Evolutionary conservation across 2,888 invertebrate genomes (phyloP).

Genomic region (Molorchus minor): DNA sequence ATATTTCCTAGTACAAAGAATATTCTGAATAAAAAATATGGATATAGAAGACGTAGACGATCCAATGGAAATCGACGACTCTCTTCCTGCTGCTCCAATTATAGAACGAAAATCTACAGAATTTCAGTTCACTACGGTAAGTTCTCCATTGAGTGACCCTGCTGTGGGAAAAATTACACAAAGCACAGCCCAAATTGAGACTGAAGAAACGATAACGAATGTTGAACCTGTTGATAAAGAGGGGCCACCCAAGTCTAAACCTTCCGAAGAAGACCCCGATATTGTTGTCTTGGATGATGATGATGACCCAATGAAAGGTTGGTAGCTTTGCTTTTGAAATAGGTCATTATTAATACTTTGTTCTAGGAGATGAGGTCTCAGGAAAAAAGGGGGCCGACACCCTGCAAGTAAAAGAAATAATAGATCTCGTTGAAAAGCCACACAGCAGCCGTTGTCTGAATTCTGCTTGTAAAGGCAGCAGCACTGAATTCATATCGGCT

Average conservation of each 20-base stretch:
- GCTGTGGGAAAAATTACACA: no score
- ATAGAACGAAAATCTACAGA: slow-evolving; percentile 49
- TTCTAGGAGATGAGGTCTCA: neutral
- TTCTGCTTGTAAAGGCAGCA: slow-evolving; percentile 63
- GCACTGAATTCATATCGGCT: slow-evolving; percentile 60
- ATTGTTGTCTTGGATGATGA: slow-evolving; percentile 54
- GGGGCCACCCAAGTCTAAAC: neutral
- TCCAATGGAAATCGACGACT: slow-evolving; percentile 57
- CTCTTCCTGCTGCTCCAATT: slow-evolving; percentile 51
- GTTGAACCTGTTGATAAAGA: neutral
- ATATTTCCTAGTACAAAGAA: neutral
- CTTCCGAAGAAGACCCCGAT: slow-evolving; percentile 29
- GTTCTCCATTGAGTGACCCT: no score
- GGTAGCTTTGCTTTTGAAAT: neutral
- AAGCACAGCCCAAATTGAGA: neutral
- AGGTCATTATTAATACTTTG: neutral
- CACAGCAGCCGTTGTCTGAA: slow-evolving; percentile 66
- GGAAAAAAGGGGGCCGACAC: neutral
- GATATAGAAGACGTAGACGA: slow-evolving; percentile 49
- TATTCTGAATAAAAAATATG: slow-evolving; percentile 22
- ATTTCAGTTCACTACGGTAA: slow-evolving; percentile 13
- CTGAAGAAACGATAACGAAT: neutral
- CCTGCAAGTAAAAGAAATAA: slow-evolving; percentile 48
- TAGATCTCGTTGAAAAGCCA: slow-evolving; percentile 55
- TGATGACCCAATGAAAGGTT: slow-evolving; percentile 43